A percentile compares a stretch with the other conserved stretches of the same genome.
phyloP scores from a whole-genome alignment of 2,888 invertebrate genomes.

The Subacronicta megacephala region DNA sequence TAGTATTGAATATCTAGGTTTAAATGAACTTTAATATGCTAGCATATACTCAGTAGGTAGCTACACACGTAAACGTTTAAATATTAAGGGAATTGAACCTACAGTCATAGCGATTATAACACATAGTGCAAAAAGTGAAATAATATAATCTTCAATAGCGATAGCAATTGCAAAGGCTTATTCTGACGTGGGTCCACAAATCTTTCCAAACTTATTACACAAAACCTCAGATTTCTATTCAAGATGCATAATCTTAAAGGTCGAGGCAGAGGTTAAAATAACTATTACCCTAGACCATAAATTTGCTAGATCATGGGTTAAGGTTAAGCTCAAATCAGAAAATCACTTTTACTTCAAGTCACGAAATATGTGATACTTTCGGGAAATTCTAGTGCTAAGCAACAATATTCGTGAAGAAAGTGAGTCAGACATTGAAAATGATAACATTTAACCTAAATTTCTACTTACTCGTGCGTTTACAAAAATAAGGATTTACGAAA shows the following conservation, averaged over 20 bases:
- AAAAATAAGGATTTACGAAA: constrained; percentile 42
- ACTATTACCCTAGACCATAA: background rate
- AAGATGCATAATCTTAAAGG: no score
- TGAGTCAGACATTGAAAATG: constrained; percentile 48
- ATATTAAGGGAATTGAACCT: no score
- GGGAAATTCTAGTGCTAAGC: constrained; percentile 19
- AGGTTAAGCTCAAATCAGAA: constrained; percentile 32
- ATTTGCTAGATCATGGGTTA: constrained; percentile 19
- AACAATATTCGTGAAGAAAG: constrained; percentile 59
- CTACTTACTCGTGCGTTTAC: constrained; percentile 68
- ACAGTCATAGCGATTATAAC: no score
- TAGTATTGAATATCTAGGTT: no score
- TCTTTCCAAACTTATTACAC: background rate
- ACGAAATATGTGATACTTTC: constrained; percentile 37
- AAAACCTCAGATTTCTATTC: background rate
- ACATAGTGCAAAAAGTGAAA: no score
- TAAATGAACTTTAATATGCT: no score
- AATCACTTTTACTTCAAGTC: constrained; percentile 33
- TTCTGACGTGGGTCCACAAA: no score
- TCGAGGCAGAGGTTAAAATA: constrained; percentile 14
- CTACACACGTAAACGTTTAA: no score
- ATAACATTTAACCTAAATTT: constrained; percentile 64
- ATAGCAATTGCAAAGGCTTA: no score
- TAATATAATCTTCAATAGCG: no score
- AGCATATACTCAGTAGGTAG: no score